Base-by-base conservation (phyloP, 2,113 vertebrate genomes). In the Abramis brama region DNA sequence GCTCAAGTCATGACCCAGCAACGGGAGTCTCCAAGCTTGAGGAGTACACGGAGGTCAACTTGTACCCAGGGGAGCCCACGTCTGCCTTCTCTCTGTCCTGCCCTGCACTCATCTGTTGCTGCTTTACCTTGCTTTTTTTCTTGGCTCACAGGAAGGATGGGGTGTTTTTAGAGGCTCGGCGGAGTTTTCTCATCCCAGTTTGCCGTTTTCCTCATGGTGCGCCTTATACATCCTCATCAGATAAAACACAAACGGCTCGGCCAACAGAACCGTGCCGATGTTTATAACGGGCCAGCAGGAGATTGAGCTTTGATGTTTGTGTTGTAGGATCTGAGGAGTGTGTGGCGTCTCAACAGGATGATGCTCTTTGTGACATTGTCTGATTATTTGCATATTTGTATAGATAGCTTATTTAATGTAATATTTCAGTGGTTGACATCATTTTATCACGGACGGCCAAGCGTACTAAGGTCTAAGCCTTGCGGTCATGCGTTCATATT, bases 21-120 rank as follows among this genome's bases (percentile, higher is more conserved):
- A 89, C 84, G 43, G 76, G 87, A 88, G 86, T 89, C 86, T 88
- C 87, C 89, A 92, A 91, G 92, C 92, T 90, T 66, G 47, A 87
- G 84, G 89, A 91, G 86, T 91, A 89, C 88, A 83, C 70, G 36
- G 91, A 92, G 92, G 92, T 92, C 92, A 93, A 89, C 21, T 52
- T 86, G 88, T 3, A 81, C 92, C 92, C 91, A 73, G 52, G 89
- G 89, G 89, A 91, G 79, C 57, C 59, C 66, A 77, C 70, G 88
- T 91, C 86, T 88, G 79, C 74, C 84, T 83, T 12, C 73, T 85
- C 83, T 91, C 88, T 75, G 57, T 84, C 81, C 60, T 73, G 33
- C 33, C 57, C 70, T 78, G 75, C 85, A 82, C 88, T 86, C 83
- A 78, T 88, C 84, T 89, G 85, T 85, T 45, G 43, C 70, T 27